phyloP scores from a whole-genome alignment of 2,888 invertebrate genomes.

The Drosophila niveifrons region DNA sequence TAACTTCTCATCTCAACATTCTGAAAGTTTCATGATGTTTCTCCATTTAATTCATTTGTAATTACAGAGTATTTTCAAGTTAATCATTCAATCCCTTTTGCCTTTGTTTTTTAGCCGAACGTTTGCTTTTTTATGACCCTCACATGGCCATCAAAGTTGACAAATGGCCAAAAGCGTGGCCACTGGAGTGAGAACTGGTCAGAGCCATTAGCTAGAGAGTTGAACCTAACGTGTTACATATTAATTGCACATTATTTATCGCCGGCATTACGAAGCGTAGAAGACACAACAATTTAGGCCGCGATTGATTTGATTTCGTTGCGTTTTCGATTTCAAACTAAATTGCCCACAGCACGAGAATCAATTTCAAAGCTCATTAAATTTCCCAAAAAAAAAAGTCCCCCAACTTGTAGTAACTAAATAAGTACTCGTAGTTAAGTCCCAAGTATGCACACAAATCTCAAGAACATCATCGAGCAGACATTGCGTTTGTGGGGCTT shows the following conservation, averaged over 20 bases:
- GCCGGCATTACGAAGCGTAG: constrained; percentile 42
- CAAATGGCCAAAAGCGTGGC: constrained; percentile 68
- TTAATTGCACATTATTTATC: constrained; percentile 80
- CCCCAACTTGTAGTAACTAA: constrained; percentile 7
- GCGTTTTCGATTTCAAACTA: constrained; percentile 58
- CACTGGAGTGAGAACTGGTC: constrained; percentile 5
- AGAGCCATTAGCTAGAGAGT: constrained; percentile 47
- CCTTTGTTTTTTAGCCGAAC: constrained; percentile 18
- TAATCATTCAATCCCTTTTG: not conserved
- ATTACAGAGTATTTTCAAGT: constrained; percentile 4
- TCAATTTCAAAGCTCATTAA: constrained; percentile 79
- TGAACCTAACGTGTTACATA: constrained; percentile 77
- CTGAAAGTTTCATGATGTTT: not conserved
- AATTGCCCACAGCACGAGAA: constrained; percentile 57
- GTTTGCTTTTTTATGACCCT: constrained; percentile 70
- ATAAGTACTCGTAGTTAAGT: constrained; percentile 26
- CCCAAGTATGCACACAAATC: constrained; percentile 17
- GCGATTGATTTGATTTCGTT: constrained; percentile 37
- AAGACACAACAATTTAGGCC: constrained; percentile 46
- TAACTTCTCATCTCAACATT: not conserved
- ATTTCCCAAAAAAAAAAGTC: constrained; percentile 28
- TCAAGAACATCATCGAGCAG: constrained; percentile 15
- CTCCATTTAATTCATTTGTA: fast-evolving
- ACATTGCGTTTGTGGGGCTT: constrained; percentile 22
- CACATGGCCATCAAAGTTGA: constrained; percentile 78